A percentile compares a stretch with the other conserved stretches of the same genome.
Evolutionary conservation across 2,113 vertebrate species (phyloP).

Genomic region (Eonycteris spelaea): DNA sequence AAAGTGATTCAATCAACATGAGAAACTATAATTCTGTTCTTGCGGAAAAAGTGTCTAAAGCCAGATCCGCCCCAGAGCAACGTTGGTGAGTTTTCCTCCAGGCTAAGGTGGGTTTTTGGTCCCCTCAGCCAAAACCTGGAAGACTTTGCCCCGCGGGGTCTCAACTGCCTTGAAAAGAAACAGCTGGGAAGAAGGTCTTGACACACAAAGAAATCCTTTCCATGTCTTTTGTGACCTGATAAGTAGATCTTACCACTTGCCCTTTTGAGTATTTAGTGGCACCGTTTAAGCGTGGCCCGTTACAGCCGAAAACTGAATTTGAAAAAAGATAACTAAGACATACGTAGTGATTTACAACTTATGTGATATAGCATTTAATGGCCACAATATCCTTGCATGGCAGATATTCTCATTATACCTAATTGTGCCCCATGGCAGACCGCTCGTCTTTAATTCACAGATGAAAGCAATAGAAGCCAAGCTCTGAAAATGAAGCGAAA

Average conservation of each 20-base stretch:
- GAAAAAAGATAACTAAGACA: background rate
- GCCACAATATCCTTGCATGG: background rate
- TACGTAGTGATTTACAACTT: background rate
- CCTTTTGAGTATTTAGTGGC: background rate
- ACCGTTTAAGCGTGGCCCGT: background rate
- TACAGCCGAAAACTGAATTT: background rate
- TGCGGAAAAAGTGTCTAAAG: background rate
- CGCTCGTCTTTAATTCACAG: background rate
- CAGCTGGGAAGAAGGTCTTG: background rate
- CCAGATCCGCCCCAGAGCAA: background rate
- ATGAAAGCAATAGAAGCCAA: background rate
- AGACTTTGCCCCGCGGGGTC: background rate
- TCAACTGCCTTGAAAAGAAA: background rate
- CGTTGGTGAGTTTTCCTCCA: background rate
- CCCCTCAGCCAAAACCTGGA: background rate
- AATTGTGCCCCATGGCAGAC: background rate
- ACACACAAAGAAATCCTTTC: background rate
- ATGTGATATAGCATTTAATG: background rate
- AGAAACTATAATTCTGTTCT: background rate
- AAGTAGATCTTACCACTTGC: background rate
- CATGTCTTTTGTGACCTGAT: slow-evolving; percentile 8
- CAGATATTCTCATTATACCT: background rate
- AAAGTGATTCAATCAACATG: background rate
- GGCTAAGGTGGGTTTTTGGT: background rate
- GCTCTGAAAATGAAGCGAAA: no score